phyloP scores from a whole-genome alignment of 2,797 vertebrate genomes.

The Chaunax sp. region DNA sequence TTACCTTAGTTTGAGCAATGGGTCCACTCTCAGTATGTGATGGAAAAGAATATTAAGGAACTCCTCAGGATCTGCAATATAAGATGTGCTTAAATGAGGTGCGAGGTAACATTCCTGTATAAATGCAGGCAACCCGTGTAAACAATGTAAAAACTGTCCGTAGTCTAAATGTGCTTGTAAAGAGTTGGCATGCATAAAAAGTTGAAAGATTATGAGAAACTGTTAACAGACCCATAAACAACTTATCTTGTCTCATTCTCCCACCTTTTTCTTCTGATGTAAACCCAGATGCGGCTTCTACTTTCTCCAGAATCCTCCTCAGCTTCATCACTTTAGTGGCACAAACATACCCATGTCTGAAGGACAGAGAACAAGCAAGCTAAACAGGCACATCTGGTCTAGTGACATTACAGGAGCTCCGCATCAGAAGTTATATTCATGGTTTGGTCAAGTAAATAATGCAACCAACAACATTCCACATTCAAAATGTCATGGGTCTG shows the following conservation, averaged over 20 bases:
- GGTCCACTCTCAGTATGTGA: constrained; percentile 97
- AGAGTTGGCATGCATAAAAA: not conserved
- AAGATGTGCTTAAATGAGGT: constrained; percentile 27
- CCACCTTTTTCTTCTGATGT: constrained; percentile 99
- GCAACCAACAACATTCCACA: not conserved
- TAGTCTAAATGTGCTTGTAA: not conserved
- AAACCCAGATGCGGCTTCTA: constrained; percentile 97
- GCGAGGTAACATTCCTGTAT: not conserved
- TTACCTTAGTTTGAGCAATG: constrained; percentile 96
- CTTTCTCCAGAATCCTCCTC: constrained; percentile 97
- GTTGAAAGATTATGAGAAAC: not conserved
- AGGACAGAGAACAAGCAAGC: constrained; percentile 5
- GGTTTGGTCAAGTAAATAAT: not conserved
- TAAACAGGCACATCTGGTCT: not conserved
- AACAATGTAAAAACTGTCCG: not conserved
- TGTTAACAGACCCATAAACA: too few relatives aligned
- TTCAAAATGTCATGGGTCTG: not conserved
- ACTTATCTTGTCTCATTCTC: not conserved
- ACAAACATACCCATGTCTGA: constrained; percentile 97
- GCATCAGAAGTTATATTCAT: not conserved
- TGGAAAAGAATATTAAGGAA: constrained; percentile 98
- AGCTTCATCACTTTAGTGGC: constrained; percentile 99
- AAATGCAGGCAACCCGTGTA: not conserved
- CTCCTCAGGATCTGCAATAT: constrained; percentile 92
- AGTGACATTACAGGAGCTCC: not conserved